Evolutionary conservation across 2,888 invertebrate species (phyloP), one percentile per base, ranked within the genome.

Genomic region (Pristionchus arcanus): DNA sequence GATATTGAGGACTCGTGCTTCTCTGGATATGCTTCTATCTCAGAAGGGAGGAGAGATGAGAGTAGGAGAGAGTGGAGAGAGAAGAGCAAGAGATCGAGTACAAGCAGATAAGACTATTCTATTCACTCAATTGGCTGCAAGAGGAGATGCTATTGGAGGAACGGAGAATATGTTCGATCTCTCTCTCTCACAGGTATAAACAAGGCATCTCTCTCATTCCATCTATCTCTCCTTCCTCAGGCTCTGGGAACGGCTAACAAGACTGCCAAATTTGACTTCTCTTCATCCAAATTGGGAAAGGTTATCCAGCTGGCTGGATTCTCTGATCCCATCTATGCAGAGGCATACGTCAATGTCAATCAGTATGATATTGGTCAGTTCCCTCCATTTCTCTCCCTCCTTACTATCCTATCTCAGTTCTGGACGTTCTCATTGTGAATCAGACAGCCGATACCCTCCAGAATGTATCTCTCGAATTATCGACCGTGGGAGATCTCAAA

Each of bases 331-430:
- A 98, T 99, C 91, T 99, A 99, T 96, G 98, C 99, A 0, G 99
- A 99, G 96, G 99, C 99, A n/a, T 98, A 99, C 95, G 99, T 99
- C 2, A 97, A 99, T 95, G 99, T 99, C 93, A 98, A 98, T 96
- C 98, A 98, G 95, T 95, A 94, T 81, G 95, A 94, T 91, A 95
- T 95, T 87, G 92, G 92, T 92, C 21, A 85, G 88, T 59, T 25
- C 7, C 28, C 31, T 71, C 15, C 49, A 49, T 15, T 31, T 42
- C 86, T 86, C 86, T 21, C 42, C 28, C 66, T 19, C 63, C 49
- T 66, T n/a, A n/a, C n/a, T n/a, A n/a, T n/a, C n/a, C 28, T 21
- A 42, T 34, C 49, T 53, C 90, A 92, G 98, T 99, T 81, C 96
- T 99, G 77, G 99, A 99, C 96, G 98, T 99, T 71, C 96, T 99